Evolutionary conservation across 2,888 invertebrate genomes (phyloP).

Genomic region (Drosophila prostipennis): DNA sequence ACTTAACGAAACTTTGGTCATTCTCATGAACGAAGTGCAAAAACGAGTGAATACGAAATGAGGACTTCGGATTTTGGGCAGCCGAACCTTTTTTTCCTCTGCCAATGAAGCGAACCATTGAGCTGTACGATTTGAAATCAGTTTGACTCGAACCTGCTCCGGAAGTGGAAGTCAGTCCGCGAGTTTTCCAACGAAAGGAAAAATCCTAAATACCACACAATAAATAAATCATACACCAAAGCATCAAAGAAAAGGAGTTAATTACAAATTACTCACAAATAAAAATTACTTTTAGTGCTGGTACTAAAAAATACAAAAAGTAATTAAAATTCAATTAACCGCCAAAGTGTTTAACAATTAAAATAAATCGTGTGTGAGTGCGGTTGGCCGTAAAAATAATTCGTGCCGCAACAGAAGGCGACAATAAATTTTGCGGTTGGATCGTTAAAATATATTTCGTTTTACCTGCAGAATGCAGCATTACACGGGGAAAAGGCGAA

Average conservation of each 20-base stretch:
- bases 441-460: conserved; percentile 33
- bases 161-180: conserved; percentile 78
- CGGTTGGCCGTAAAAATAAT: conserved; percentile 31
- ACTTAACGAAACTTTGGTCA: conserved; percentile 21
- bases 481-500: neutral
- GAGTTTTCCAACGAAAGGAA: conserved; percentile 14
- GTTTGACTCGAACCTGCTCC: conserved; percentile 80
- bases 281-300: conserved; percentile 3
- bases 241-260: neutral
- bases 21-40: neutral
- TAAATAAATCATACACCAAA: neutral
- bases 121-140: conserved; percentile 55
- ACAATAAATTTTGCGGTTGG: conserved; percentile 44
- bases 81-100: conserved; percentile 46
- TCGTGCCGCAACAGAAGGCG: conserved; percentile 35
- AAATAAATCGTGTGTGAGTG: conserved; percentile 23
- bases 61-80: neutral
- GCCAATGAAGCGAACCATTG: conserved; percentile 73
- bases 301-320: neutral
- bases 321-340: conserved; percentile 19
- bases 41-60: conserved; percentile 3
- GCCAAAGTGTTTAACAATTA: conserved; percentile 28
- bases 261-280: conserved; percentile 5
- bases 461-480: conserved; percentile 20
- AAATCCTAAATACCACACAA: conserved; percentile 3